Evolutionary conservation across 1,140 invertebrate genomes (phyloP).

Genomic region (Magallana angulata): DNA sequence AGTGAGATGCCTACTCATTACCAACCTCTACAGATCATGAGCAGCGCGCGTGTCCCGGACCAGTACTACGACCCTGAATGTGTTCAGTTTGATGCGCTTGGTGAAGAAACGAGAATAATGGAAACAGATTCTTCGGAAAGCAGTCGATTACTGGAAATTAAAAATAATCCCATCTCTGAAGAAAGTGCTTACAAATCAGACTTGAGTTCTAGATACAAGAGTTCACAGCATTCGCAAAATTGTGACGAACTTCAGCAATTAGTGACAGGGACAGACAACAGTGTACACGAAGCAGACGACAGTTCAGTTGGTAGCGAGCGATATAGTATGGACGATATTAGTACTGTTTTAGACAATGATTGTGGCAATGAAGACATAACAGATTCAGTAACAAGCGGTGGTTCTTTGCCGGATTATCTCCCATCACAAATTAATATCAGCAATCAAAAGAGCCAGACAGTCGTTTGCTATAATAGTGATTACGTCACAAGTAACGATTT

Average conservation of each 20-base stretch:
- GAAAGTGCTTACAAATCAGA: constrained; percentile 18
- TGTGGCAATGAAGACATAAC: neutral
- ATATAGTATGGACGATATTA: neutral
- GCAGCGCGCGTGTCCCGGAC: neutral
- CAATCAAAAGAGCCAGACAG: neutral
- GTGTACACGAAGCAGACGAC: neutral
- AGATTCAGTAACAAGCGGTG: neutral
- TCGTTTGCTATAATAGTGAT: too few species aligned
- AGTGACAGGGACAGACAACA: neutral
- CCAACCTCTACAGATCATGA: neutral
- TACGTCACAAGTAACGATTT: too few species aligned
- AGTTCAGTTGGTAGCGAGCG: neutral
- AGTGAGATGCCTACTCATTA: neutral
- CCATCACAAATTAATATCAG: neutral
- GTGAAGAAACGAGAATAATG: neutral
- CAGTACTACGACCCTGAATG: neutral
- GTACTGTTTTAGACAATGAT: neutral
- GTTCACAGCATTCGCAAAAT: neutral
- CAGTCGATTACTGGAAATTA: neutral
- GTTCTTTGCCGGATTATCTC: neutral
- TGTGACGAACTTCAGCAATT: neutral
- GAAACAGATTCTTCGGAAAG: neutral
- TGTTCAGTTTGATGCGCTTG: neutral
- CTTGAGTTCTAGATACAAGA: neutral
- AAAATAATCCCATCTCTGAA: neutral